Conservation (phyloP, 2,113 vertebrate species). For the Nansenia antarctica region DNA sequence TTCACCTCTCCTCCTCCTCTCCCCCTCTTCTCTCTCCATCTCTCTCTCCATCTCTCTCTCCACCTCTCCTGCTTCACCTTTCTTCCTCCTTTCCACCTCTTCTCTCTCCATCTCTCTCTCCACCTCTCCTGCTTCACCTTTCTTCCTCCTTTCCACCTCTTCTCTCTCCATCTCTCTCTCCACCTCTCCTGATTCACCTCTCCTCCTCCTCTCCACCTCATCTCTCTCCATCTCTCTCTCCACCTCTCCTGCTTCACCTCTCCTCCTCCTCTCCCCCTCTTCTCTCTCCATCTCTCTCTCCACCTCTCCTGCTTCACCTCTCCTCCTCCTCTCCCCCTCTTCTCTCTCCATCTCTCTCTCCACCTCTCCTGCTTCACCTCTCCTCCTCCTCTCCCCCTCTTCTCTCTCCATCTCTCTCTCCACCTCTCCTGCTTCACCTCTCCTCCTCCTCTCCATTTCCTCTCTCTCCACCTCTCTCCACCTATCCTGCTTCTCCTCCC, state of each 20-base stretch:
- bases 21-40: neutral
- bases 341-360: neutral
- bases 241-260: no score
- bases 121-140: no score
- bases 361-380: no score
- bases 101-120: no score
- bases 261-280: neutral
- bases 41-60: neutral
- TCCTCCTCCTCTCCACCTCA: neutral
- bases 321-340: neutral
- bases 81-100: neutral
- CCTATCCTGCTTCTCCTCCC: neutral
- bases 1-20: neutral
- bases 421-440: neutral
- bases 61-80: no score
- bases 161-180: no score
- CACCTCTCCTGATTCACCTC: neutral
- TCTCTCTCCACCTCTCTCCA: constrained; percentile 31
- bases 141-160: no score
- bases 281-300: neutral
- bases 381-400: neutral
- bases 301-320: neutral
- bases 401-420: neutral
- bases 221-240: no score
- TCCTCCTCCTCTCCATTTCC: constrained; percentile 27